Evolutionary conservation across 2,888 invertebrate genomes (phyloP).

Genomic region (Leptopilina syphax): DNA sequence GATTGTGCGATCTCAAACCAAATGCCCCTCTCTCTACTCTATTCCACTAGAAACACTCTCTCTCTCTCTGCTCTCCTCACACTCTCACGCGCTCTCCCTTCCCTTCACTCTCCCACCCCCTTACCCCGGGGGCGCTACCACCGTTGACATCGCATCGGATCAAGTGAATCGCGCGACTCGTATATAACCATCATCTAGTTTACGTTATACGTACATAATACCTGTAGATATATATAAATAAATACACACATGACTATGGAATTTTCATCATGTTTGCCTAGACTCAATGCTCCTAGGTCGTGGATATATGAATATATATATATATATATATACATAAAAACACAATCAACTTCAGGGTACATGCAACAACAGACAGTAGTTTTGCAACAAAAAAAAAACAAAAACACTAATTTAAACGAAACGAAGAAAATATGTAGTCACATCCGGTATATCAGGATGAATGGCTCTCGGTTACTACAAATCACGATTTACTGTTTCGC

Average conservation of each 20-base stretch:
- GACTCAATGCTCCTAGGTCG: conserved; percentile 27
- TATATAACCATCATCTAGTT: background rate
- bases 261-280: conserved; percentile 37
- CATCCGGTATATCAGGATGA: conserved; percentile 72
- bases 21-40: conserved; percentile 45
- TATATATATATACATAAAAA: conserved; percentile 58
- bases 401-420: conserved; percentile 72
- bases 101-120: conserved; percentile 40
- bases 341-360: conserved; percentile 64
- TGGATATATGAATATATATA: conserved; percentile 43
- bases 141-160: conserved; percentile 2
- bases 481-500: conserved; percentile 69
- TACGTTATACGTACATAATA: background rate
- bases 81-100: conserved; percentile 45
- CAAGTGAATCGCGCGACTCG: conserved; percentile 27
- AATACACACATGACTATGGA: background rate
- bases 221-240: background rate
- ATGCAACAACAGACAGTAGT: too few species aligned
- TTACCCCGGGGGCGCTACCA: conserved; percentile 37
- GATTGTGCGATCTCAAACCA: conserved; percentile 54
- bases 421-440: conserved; percentile 73
- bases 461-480: conserved; percentile 68
- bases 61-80: too few species aligned
- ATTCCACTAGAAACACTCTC: too few species aligned
- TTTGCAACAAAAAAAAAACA: conserved; percentile 26